Conservation (phyloP, 2,888 invertebrate genomes). For the Himalopsyche anomala region DNA sequence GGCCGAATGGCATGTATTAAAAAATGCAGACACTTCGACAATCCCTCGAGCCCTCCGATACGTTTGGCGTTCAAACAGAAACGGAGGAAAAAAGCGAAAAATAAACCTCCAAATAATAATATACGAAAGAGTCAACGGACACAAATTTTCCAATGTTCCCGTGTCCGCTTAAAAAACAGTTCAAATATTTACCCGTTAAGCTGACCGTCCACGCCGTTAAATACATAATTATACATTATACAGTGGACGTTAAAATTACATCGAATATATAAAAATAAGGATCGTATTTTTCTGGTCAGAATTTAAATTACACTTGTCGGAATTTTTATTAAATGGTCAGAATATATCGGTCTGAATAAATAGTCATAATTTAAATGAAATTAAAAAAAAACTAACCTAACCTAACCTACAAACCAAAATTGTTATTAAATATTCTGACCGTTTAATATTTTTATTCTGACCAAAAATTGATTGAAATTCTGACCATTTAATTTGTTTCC, state of each 20-base stretch:
- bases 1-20: constrained; percentile 23
- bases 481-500: no score
- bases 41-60: constrained; percentile 34
- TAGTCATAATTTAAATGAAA: no score
- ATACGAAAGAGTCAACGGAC: constrained; percentile 19
- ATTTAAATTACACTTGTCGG: no score
- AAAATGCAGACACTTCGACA: constrained; percentile 34
- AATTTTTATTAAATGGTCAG: no score
- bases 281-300: no score
- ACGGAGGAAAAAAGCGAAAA: not conserved
- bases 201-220: constrained; percentile 58
- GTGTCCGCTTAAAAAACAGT: constrained; percentile 45
- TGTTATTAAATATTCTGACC: no score
- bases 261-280: no score
- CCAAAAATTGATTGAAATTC: no score
- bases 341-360: no score
- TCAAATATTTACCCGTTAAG: constrained; percentile 63
- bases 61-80: constrained; percentile 21
- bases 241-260: not conserved
- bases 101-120: not conserved
- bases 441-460: no score
- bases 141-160: constrained; percentile 29
- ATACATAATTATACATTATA: constrained; percentile 60
- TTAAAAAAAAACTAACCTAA: no score
- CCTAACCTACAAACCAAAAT: no score